These are phyloP conservation scores for Geodia barretti DNA, from an alignment of 37 sponge, comb jelly and placozoan species.

Conservation along the genomic window DNA sequence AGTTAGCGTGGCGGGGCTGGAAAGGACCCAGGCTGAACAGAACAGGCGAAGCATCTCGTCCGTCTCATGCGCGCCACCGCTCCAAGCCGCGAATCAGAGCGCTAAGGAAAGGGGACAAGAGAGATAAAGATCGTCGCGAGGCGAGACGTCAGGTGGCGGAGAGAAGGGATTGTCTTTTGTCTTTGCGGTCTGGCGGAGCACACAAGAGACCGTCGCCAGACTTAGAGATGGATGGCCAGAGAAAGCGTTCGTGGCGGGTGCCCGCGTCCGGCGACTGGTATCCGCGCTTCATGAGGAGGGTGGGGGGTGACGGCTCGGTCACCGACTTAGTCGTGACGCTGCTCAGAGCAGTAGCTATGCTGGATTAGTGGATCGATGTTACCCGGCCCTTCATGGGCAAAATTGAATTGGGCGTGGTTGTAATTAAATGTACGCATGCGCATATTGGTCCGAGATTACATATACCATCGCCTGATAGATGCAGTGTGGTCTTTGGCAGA, in stretches of 20 bases:
- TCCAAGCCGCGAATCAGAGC: background rate
- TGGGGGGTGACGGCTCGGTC: no score
- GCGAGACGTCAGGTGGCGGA: slow-evolving; percentile 35
- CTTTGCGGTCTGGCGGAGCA: slow-evolving; percentile 35
- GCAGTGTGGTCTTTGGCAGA: no score
- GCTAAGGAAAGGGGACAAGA: background rate
- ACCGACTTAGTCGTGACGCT: no score
- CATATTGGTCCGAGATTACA: no score
- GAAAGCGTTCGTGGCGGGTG: background rate
- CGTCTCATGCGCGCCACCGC: slow-evolving; percentile 15
- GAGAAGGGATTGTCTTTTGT: background rate
- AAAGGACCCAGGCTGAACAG: slow-evolving; percentile 56
- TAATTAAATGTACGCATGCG: no score
- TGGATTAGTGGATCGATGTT: no score
- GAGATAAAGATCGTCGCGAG: no score
- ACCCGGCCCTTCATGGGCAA: no score
- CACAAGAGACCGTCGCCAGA: background rate
- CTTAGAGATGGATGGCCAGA: background rate
- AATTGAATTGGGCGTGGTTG: no score
- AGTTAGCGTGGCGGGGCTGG: slow-evolving; percentile 29
- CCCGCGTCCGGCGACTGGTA: slow-evolving; percentile 17
- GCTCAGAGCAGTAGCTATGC: no score
- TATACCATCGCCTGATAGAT: no score
- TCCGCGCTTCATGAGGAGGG: no score
- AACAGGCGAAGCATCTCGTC: slow-evolving; percentile 41